Evolutionary conservation across 2,113 vertebrate species (phyloP).

Genomic region (Plecturocebus donacophilus): DNA sequence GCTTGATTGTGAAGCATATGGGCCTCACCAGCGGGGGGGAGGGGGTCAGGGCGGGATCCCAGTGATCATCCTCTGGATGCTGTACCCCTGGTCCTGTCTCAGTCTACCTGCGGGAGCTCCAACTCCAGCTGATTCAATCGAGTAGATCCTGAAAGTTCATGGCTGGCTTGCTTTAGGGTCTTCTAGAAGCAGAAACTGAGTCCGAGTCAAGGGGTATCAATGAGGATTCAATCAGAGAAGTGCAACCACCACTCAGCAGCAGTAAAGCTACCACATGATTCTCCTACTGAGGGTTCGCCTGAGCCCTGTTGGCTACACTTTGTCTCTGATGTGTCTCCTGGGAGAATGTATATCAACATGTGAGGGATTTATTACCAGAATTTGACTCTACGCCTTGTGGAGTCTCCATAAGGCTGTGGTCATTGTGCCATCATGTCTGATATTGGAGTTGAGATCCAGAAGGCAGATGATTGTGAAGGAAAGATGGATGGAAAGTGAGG

Average conservation of each 20-base stretch:
- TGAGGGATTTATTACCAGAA: not conserved
- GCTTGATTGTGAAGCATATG: slow-evolving; percentile 46
- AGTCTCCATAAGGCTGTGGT: not conserved
- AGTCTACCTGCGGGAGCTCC: not conserved
- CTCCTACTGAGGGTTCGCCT: not conserved
- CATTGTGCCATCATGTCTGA: not conserved
- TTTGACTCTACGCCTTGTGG: not conserved
- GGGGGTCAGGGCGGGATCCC: not conserved
- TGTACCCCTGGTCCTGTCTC: not conserved
- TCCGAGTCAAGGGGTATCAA: not conserved
- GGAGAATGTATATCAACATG: not conserved
- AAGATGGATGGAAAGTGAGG: not conserved
- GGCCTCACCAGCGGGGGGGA: not conserved
- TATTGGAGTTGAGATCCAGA: not conserved
- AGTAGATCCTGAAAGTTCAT: not conserved
- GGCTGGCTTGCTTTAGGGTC: not conserved
- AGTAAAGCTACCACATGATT: not conserved
- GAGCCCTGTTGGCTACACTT: not conserved
- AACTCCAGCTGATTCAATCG: not conserved
- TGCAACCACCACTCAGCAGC: not conserved
- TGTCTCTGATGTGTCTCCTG: not conserved
- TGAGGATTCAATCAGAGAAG: not conserved
- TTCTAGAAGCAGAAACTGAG: not conserved
- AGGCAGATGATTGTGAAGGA: not conserved
- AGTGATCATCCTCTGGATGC: not conserved